These are phyloP conservation scores for Ophraella communa DNA, from an alignment of 2,888 invertebrate genomes.

Conservation along the genomic window DNA sequence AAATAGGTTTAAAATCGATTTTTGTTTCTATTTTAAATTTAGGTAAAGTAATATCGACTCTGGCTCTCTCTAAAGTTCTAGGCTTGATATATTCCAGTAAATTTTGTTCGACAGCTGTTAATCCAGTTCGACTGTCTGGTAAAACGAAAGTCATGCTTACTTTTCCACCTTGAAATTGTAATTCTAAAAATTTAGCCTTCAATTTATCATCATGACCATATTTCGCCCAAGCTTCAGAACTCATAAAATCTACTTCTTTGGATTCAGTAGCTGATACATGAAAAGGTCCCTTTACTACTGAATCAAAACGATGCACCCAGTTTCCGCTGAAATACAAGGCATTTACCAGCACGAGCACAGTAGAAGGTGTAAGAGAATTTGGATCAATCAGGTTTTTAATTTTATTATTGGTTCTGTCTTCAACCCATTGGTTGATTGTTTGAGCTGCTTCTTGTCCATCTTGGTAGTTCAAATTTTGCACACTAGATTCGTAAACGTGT, in stretches of 20 bases:
- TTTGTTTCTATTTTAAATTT: slow-evolving; percentile 39
- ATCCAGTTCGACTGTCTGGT: slow-evolving; percentile 43
- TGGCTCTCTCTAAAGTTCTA: slow-evolving; percentile 1
- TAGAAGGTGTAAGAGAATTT: slow-evolving; percentile 38
- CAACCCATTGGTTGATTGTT: slow-evolving; percentile 42
- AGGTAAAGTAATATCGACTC: slow-evolving; percentile 39
- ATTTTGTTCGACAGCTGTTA: slow-evolving; percentile 33
- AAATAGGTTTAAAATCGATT: slow-evolving; percentile 38
- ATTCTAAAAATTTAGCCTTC: slow-evolving; percentile 47
- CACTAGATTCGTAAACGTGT: slow-evolving; percentile 43
- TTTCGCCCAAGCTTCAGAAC: slow-evolving; percentile 24
- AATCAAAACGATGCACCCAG: slow-evolving; percentile 46
- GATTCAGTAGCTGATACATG: slow-evolving; percentile 38
- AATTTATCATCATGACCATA: not conserved
- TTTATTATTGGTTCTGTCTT: slow-evolving; percentile 52
- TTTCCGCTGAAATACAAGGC: slow-evolving; percentile 54
- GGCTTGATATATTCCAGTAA: slow-evolving; percentile 31
- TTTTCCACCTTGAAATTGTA: slow-evolving; percentile 41
- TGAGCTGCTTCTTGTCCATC: slow-evolving; percentile 39
- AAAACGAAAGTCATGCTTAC: slow-evolving; percentile 44
- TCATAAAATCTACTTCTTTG: slow-evolving; percentile 50
- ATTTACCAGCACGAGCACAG: slow-evolving; percentile 52
- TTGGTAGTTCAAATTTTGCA: slow-evolving; percentile 58
- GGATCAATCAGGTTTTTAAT: slow-evolving; percentile 51
- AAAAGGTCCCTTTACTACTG: slow-evolving; percentile 45